Conservation (phyloP, 2,888 invertebrate genomes). For the Eupithecia subumbrata region DNA sequence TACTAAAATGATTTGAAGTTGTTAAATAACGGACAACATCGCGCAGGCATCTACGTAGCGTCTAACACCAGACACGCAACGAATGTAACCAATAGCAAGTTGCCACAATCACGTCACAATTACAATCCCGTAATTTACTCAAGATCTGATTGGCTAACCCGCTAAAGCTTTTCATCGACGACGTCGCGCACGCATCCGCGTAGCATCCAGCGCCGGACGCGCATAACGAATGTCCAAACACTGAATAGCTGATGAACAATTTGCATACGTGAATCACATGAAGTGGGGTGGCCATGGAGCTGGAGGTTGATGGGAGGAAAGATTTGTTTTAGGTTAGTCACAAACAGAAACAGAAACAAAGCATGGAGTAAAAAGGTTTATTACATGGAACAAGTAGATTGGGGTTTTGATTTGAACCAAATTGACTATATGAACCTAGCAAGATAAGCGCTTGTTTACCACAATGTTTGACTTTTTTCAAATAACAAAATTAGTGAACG, state of each 20-base stretch:
- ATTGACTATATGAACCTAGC: no score
- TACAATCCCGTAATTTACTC: background rate
- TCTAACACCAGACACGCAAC: no score
- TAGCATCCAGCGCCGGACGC: slow-evolving; percentile 61
- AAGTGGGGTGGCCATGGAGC: slow-evolving; percentile 52
- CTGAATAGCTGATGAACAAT: slow-evolving; percentile 83
- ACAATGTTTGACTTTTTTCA: no score
- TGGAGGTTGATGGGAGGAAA: background rate
- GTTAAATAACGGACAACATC: no score
- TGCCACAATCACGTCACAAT: background rate
- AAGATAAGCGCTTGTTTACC: no score
- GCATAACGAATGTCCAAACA: slow-evolving; percentile 84
- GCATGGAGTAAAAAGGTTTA: background rate
- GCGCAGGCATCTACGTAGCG: no score
- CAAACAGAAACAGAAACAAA: background rate
- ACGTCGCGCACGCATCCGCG: slow-evolving; percentile 48
- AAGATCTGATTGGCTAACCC: background rate
- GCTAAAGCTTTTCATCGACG: slow-evolving; percentile 33
- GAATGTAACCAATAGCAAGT: background rate
- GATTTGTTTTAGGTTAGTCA: background rate
- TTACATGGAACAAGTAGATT: background rate
- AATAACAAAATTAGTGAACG: no score
- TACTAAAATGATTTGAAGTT: no score
- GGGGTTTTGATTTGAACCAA: no score
- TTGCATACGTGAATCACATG: slow-evolving; percentile 79